Conservation (phyloP, 2,113 vertebrate species). For the Ceyx cyanopectus region DNA sequence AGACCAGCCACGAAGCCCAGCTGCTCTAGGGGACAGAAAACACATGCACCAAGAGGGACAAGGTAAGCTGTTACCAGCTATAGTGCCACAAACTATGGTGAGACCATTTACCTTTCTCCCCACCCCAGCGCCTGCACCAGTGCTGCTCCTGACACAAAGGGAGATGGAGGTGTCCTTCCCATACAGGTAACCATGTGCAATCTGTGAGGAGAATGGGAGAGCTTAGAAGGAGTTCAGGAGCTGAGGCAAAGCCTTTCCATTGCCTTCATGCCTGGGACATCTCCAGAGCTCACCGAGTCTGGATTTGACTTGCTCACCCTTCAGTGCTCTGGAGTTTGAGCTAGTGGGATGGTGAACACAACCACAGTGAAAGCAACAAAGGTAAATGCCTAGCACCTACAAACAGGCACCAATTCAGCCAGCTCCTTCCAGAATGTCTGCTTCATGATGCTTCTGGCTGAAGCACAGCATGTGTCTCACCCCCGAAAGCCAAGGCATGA, state of each 20-base stretch:
- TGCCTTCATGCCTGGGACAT: background rate
- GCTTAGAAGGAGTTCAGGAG: constrained; percentile 42
- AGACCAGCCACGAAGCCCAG: background rate
- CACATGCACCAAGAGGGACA: background rate
- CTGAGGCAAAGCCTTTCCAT: constrained; percentile 64
- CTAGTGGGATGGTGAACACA: background rate
- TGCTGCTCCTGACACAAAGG: constrained; percentile 8
- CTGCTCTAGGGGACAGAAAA: constrained; percentile 19
- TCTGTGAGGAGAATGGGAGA: constrained; percentile 33
- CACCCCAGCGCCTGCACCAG: background rate
- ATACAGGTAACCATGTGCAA: background rate
- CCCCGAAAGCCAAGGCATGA: constrained; percentile 37
- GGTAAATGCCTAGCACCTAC: background rate
- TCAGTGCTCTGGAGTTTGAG: background rate
- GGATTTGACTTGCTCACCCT: background rate
- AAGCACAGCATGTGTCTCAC: background rate
- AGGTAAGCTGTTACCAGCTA: constrained; percentile 30
- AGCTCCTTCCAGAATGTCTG: background rate
- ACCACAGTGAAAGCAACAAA: background rate
- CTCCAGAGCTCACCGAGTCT: background rate
- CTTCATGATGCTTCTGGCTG: background rate
- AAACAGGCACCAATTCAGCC: background rate
- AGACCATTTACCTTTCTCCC: constrained; percentile 14
- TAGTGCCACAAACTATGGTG: background rate
- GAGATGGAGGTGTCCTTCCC: constrained; percentile 24